phyloP scores from a whole-genome alignment of 2,113 vertebrate species.

The Zingel zingel region DNA sequence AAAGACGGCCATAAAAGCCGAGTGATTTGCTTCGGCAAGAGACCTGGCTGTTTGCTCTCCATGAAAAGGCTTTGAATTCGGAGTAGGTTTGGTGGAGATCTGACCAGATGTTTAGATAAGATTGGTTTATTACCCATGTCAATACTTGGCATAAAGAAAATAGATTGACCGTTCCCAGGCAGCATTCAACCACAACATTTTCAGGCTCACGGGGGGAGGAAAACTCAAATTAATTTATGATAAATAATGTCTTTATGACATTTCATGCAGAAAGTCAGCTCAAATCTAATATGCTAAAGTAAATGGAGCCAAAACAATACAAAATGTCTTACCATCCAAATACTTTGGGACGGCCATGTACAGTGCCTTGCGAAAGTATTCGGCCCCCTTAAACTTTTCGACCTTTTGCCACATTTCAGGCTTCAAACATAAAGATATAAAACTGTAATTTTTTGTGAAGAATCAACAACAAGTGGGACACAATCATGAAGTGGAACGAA shows the following conservation, averaged over 20 bases:
- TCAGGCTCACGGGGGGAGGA: neutral
- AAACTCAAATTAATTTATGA: neutral
- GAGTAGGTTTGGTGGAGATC: constrained; percentile 42
- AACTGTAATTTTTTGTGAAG: too few species aligned
- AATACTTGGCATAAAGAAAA: constrained; percentile 29
- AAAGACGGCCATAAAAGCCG: constrained; percentile 67
- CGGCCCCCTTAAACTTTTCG: too few species aligned
- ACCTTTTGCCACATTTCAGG: too few species aligned
- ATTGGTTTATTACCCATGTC: constrained; percentile 42
- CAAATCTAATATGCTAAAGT: neutral
- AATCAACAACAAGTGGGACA: too few species aligned
- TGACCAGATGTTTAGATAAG: constrained; percentile 30
- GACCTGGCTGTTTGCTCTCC: constrained; percentile 39
- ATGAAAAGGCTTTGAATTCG: constrained; percentile 46
- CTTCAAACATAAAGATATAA: too few species aligned
- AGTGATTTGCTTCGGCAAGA: constrained; percentile 51
- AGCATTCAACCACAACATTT: constrained; percentile 4
- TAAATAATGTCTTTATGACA: neutral
- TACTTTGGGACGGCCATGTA: neutral
- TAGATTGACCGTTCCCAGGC: neutral
- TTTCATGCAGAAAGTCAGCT: neutral
- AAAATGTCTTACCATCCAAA: neutral
- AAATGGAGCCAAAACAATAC: neutral
- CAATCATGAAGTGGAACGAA: too few species aligned
- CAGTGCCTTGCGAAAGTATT: too few species aligned